Evolutionary conservation across 2,797 vertebrate species (phyloP).

Genomic region (Telmatherina bonti): DNA sequence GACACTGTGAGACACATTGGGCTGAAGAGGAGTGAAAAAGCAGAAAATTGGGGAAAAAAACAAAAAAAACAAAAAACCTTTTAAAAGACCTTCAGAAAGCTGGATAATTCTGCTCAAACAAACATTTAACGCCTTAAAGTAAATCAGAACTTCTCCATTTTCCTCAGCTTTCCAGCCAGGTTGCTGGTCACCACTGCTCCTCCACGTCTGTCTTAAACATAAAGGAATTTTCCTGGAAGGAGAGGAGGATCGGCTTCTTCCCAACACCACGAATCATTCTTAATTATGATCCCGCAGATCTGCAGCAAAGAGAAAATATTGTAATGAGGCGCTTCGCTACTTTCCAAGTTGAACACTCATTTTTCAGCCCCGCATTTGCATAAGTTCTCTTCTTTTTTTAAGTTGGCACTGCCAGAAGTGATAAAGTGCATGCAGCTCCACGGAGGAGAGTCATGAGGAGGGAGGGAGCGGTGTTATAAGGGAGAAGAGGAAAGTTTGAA

Average conservation of each 20-base stretch:
- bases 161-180: not conserved
- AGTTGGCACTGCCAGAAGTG: slow-evolving; percentile 79
- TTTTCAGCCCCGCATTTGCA: slow-evolving; percentile 83
- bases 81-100: too few species aligned
- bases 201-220: slow-evolving; percentile 32
- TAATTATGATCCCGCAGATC: slow-evolving; percentile 81
- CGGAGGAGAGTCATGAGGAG: slow-evolving; percentile 26
- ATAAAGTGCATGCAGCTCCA: slow-evolving; percentile 74
- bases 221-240: slow-evolving; percentile 41
- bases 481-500: slow-evolving; percentile 44
- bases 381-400: slow-evolving; percentile 82
- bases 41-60: too few species aligned
- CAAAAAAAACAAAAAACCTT: too few species aligned
- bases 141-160: not conserved
- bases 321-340: slow-evolving; percentile 74
- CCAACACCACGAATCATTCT: slow-evolving; percentile 83
- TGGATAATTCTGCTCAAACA: too few species aligned
- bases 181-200: slow-evolving; percentile 34
- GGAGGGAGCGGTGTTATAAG: slow-evolving; percentile 19
- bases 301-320: slow-evolving; percentile 83
- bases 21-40: too few species aligned
- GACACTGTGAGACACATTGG: too few species aligned
- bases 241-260: slow-evolving; percentile 58
- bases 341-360: slow-evolving; percentile 77
- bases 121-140: not conserved